Evolutionary conservation across 2,113 vertebrate genomes (phyloP).

Genomic region (Vidua chalybeata): DNA sequence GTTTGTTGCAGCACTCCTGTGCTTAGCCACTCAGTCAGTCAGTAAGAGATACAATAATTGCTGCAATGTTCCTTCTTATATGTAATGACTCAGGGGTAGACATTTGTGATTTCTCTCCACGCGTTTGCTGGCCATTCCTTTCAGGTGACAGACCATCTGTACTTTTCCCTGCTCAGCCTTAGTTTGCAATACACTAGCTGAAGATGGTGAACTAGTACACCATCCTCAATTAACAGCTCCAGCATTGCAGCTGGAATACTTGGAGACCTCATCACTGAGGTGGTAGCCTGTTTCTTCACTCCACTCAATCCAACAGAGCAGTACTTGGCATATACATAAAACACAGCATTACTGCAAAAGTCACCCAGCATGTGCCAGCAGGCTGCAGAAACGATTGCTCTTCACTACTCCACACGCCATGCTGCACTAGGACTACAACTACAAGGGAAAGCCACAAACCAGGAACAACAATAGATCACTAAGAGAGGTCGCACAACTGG

Average conservation of each 20-base stretch:
- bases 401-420: not conserved
- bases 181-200: not conserved
- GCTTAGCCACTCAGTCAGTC: not conserved
- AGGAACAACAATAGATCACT: not conserved
- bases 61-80: not conserved
- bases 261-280: not conserved
- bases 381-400: not conserved
- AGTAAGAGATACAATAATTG: not conserved
- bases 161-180: not conserved
- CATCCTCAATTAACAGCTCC: not conserved
- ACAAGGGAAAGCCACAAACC: not conserved
- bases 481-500: accelerated
- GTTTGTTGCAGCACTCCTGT: not conserved
- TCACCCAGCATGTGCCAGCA: not conserved
- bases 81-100: not conserved
- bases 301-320: not conserved
- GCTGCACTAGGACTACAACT: not conserved
- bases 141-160: not conserved
- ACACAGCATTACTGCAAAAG: not conserved
- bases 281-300: not conserved
- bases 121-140: not conserved
- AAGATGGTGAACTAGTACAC: not conserved
- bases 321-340: not conserved
- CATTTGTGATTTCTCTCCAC: not conserved
- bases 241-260: not conserved